Conservation (phyloP, 1,140 invertebrate species). For the Drosophila guanche region DNA sequence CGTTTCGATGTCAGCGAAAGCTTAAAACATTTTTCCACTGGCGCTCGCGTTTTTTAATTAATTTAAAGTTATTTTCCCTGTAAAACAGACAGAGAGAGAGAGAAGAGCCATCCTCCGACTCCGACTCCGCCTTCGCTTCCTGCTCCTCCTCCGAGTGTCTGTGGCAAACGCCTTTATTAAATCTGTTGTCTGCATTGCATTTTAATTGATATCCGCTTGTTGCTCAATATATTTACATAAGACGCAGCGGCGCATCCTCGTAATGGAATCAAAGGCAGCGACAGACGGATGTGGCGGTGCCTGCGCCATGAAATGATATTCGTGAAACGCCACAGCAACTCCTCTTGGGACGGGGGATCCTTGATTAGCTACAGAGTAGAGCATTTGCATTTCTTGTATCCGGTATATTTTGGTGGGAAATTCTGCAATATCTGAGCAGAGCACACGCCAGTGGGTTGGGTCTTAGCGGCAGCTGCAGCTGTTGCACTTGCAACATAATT, state of each 20-base stretch:
- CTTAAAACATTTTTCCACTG: conserved; percentile 74
- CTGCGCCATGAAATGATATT: not conserved
- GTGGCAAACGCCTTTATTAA: conserved; percentile 59
- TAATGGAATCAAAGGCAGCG: conserved; percentile 15
- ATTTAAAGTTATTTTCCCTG: conserved; percentile 81
- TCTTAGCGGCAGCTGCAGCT: not conserved
- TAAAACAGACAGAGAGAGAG: conserved; percentile 24
- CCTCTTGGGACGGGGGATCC: not conserved
- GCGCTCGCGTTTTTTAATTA: conserved; percentile 73
- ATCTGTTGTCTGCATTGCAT: conserved; percentile 61
- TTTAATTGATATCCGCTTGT: conserved; percentile 69
- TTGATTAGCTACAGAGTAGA: no score
- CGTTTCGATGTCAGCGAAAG: conserved; percentile 65
- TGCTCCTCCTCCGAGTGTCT: not conserved
- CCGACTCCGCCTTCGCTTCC: not conserved
- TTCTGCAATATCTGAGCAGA: conserved; percentile 19
- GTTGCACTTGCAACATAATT: conserved; percentile 51
- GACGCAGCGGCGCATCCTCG: conserved; percentile 10
- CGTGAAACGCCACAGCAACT: not conserved
- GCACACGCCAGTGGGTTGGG: not conserved
- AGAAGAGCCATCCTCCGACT: conserved; percentile 21
- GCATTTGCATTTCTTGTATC: no score
- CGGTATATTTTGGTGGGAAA: not conserved
- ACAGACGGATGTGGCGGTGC: not conserved
- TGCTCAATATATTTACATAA: conserved; percentile 69